phyloP scores from a whole-genome alignment of 2,888 invertebrate species.

The Notocelia uddmanniana region DNA sequence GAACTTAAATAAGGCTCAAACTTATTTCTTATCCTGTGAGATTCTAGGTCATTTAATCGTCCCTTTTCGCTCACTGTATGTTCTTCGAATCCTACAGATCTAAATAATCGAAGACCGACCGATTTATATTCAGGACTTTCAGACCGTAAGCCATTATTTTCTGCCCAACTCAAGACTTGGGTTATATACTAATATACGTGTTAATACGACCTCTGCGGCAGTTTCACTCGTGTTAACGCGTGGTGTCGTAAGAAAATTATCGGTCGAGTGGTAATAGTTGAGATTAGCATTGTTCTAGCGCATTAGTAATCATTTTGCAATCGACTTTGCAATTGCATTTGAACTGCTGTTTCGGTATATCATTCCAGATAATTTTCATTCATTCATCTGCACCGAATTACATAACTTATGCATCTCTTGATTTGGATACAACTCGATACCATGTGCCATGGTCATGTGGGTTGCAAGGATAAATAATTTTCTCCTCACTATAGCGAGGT shows the following conservation, averaged over 20 bases:
- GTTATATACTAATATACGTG: constrained; percentile 37
- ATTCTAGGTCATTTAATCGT: too few relatives aligned
- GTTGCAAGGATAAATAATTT: neutral
- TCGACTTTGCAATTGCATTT: neutral
- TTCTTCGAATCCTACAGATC: too few relatives aligned
- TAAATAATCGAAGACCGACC: too few relatives aligned
- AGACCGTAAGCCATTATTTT: too few relatives aligned
- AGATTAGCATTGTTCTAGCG: constrained; percentile 6
- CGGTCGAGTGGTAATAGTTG: constrained; percentile 11
- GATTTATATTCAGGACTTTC: too few relatives aligned
- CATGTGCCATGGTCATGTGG: neutral
- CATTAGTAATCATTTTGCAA: constrained; percentile 15
- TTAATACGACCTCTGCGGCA: constrained; percentile 49
- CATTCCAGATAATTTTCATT: neutral
- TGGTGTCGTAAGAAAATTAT: constrained; percentile 18
- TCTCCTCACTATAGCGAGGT: too few relatives aligned
- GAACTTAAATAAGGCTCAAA: too few relatives aligned
- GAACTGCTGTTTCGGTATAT: neutral
- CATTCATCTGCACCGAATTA: neutral
- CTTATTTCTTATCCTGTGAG: too few relatives aligned
- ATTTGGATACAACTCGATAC: neutral
- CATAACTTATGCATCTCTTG: neutral
- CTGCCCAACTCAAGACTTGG: too few relatives aligned
- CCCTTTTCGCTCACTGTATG: too few relatives aligned
- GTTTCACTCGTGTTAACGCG: constrained; percentile 36